Base-by-base conservation (phyloP, 2,113 vertebrate genomes). In the Gasterosteus aculeatus region DNA sequence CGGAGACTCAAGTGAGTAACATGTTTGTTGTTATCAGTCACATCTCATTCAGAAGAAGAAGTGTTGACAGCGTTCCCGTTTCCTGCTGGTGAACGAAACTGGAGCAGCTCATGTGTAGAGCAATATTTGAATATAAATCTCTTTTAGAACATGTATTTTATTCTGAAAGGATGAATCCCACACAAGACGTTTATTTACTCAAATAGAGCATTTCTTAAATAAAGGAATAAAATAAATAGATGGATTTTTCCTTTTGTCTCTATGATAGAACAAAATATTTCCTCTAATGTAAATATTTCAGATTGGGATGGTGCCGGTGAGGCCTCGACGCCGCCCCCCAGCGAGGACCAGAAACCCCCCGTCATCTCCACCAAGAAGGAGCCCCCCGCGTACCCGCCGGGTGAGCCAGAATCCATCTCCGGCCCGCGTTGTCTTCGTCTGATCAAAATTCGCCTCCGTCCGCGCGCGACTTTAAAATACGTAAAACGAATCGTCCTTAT, bases 341-440 rank as follows among this genome's bases (percentile, higher is more conserved):
- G 85, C 5, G 92, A 93, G 26, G 92, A 92, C 33, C 93, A 89
- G 69, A 95, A 81, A 65, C 75, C 90, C 41, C 1, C 39, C 19
- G 53, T 67, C 31, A 9, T 73, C 47, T 49, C 84, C 38, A 75
- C 86, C 78, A 95, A 93, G 89, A 97, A 96, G 84, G 95, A 96
- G 10, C 91, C 92, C 0, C 94, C 94, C 16, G 66, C 81, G 5
- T 97, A 96, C 74, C 90, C 91, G 46, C 78, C 95, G 94, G 97
- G 96, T 98, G 92, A 80, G 88, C 77, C 35, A 49, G 19, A 47
- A 15, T 51, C 47, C 47, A 19, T 29, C 10, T 11, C 16, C 44
- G 47, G 7, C 18, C 9, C 7, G 18, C 2, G 7, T 47, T 18
- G 15, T 47, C 44, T 47, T 46, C 3, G 14, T 12, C 14, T 44